A percentile compares a stretch with the other conserved stretches of the same genome.
phyloP scores from a whole-genome alignment of 2,113 vertebrate species.

The Trichomycterus rosablanca region DNA sequence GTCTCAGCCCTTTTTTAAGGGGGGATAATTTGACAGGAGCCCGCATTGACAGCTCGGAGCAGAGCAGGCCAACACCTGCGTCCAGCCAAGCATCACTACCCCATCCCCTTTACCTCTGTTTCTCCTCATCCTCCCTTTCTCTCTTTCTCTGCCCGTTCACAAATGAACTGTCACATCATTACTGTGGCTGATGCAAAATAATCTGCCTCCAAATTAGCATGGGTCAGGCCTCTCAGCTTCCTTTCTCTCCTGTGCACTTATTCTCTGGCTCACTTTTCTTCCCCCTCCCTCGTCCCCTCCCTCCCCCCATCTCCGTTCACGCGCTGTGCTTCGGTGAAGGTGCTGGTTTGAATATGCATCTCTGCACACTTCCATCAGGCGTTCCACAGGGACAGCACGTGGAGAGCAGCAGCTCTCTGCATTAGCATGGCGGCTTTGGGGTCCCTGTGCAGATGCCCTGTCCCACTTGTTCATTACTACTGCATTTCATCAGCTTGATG shows the following conservation, averaged over 20 bases:
- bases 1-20: conserved; percentile 67
- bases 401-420: conserved; percentile 98
- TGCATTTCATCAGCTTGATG: conserved; percentile 99
- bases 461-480: conserved; percentile 99
- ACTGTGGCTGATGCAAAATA: conserved; percentile 98
- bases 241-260: conserved; percentile 43
- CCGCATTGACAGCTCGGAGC: conserved; percentile 77
- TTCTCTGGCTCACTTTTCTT: conserved; percentile 19
- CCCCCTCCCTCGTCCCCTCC: conserved; percentile 53
- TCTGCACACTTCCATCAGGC: conserved; percentile 81
- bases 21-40: conserved; percentile 84
- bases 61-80: conserved; percentile 80
- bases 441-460: conserved; percentile 94
- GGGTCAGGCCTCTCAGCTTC: conserved; percentile 81
- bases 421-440: conserved; percentile 98
- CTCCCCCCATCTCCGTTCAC: conserved; percentile 23
- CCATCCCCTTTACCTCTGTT: conserved; percentile 17
- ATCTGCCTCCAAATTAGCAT: conserved; percentile 99
- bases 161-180: conserved; percentile 99
- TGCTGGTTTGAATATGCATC: conserved; percentile 98
- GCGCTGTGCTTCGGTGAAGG: conserved; percentile 74
- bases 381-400: conserved; percentile 85
- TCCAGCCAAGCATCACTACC: conserved; percentile 86
- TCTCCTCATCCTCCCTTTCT: conserved; percentile 28
- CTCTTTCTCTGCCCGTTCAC: conserved; percentile 87